Evolutionary conservation across 2,797 vertebrate species (phyloP).

Genomic region (Tinamus major): DNA sequence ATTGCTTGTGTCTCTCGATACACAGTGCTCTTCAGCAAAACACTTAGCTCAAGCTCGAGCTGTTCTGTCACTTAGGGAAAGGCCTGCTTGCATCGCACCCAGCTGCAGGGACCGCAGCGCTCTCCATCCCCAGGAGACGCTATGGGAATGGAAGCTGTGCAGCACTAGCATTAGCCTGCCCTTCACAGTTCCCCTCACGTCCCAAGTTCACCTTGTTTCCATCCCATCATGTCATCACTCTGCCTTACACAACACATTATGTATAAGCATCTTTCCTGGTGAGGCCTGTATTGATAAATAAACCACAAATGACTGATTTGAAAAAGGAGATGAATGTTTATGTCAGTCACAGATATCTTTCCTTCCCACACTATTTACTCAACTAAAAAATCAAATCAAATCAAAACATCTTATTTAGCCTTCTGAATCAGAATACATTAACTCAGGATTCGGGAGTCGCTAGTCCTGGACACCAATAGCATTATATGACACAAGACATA

Average conservation of each 20-base stretch:
- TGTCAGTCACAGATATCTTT: neutral
- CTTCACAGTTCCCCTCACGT: neutral
- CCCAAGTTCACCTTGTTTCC: neutral
- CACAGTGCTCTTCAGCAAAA: neutral
- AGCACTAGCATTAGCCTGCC: neutral
- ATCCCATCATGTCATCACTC: neutral
- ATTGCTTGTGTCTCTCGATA: neutral
- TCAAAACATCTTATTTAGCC: neutral
- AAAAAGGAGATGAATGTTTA: neutral
- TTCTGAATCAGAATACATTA: neutral
- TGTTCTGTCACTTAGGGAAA: neutral
- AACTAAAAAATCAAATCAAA: neutral
- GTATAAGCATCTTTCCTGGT: neutral
- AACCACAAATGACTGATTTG: neutral
- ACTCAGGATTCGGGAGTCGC: neutral
- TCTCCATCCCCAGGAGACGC: neutral
- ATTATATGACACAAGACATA: neutral
- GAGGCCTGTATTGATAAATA: neutral
- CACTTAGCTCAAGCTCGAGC: neutral
- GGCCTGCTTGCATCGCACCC: neutral
- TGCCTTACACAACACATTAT: neutral
- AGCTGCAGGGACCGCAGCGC: neutral
- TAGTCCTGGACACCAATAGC: neutral
- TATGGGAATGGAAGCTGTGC: neutral
- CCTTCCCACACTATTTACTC: neutral